These are phyloP conservation scores for Tachina lurida DNA, from an alignment of 2,888 invertebrate species.

Conservation along the genomic window DNA sequence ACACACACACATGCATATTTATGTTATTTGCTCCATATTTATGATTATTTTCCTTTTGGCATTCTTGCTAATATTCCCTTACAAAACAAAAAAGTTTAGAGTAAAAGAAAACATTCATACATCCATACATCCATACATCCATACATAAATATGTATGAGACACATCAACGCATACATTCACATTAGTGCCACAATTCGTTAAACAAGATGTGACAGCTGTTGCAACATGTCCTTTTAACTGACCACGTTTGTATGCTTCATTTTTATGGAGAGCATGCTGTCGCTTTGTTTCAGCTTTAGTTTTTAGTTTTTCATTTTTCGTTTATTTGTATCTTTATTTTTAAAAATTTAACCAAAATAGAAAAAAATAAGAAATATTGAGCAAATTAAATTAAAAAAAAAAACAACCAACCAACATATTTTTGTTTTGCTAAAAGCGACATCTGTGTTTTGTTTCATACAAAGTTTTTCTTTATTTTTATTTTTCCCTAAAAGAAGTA, in stretches of 20 bases:
- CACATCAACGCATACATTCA: conserved; percentile 29
- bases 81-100: neutral
- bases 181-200: conserved; percentile 71
- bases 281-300: neutral
- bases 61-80: conserved; percentile 66
- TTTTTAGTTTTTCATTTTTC: conserved; percentile 5
- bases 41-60: conserved; percentile 59
- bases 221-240: conserved; percentile 72
- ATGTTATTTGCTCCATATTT: conserved; percentile 48
- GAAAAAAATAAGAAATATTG: conserved; percentile 9
- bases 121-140: too few relatives aligned
- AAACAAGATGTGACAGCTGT: conserved; percentile 71
- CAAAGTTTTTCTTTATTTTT: conserved; percentile 45
- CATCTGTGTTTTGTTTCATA: conserved; percentile 68
- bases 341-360: conserved; percentile 51
- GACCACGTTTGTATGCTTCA: conserved; percentile 69
- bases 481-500: conserved; percentile 47
- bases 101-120: neutral
- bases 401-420: conserved; percentile 18
- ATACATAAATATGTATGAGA: conserved; percentile 39
- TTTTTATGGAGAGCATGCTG: conserved; percentile 53
- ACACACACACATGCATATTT: too few relatives aligned
- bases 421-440: conserved; percentile 65
- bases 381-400: neutral
- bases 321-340: conserved; percentile 64